Evolutionary conservation across 53 echinoderm and acorn worm species (phyloP), one percentile per base, ranked within the genome.

Genomic region (Glandiceps talaboti): DNA sequence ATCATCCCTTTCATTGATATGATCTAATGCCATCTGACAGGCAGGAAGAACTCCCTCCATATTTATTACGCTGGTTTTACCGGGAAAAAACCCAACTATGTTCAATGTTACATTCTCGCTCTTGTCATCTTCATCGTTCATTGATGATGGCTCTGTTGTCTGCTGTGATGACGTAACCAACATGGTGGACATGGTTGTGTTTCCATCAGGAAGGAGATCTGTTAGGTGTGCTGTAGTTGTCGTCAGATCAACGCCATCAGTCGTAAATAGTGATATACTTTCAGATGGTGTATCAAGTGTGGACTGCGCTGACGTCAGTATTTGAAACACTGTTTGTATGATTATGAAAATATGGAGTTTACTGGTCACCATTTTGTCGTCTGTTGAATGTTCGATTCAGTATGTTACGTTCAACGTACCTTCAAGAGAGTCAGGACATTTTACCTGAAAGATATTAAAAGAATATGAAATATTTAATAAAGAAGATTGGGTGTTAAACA

Each of bases 61-160:
- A 14, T 85, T 78, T 32, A 76, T 33, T 29, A 89, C 85, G 73
- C 82, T 85, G 76, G 73, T 76, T 1, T 82, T 31, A 14, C 85
- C 75, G 0, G 85, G 89, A 30, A 89, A 89, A 75, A 89, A 85
- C 14, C 89, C 89, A 31, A 89, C 78, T 27, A 89, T 82, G 77
- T 85, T 75, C 74, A 85, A 79, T 45, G 64, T 45, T 6, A 20
- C 64, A 20, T 45, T 45, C 6, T 45, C 20, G 6, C 6, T 6
- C 6, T 20, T 45, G 64, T 20, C 64, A 45, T 12, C 64, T 20
- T 6, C 20, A 20, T 6, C 20, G 6, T 45, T 20, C 64, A 12
- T 20, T 12, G 64, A 12, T 45, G 6, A 6, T 45, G 64, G 64
- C 64, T 6, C 20, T 45, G 20, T 45, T 20, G 64, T 6, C 20